These are phyloP conservation scores for Desoria tigrina DNA, from an alignment of 2,888 invertebrate species.

Conservation along the genomic window DNA sequence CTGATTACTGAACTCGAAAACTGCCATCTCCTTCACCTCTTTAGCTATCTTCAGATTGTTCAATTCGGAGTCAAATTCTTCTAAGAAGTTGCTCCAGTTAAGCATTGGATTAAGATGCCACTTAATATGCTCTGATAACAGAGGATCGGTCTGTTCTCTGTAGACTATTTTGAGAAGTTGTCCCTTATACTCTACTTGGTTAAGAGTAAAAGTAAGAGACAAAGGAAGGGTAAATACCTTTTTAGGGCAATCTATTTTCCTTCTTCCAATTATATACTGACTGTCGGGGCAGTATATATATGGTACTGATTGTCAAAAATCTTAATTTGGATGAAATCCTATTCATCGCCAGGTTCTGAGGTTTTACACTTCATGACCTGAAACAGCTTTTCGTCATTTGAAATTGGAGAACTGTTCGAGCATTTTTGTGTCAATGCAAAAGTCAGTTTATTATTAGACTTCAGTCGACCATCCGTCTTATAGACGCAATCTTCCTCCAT, in stretches of 20 bases:
- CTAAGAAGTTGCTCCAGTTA: neutral
- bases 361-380: neutral
- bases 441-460: neutral
- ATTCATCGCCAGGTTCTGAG: neutral
- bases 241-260: neutral
- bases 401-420: neutral
- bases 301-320: neutral
- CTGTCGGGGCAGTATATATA: no score
- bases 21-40: neutral
- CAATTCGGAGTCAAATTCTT: neutral
- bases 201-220: neutral
- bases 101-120: neutral
- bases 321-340: neutral
- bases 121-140: neutral
- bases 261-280: neutral
- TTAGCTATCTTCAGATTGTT: neutral
- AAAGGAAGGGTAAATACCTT: no score
- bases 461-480: neutral
- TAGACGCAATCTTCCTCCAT: slow-evolving; percentile 35
- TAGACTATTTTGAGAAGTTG: neutral
- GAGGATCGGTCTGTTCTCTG: neutral
- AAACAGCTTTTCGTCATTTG: neutral
- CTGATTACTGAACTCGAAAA: neutral
- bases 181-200: neutral
- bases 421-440: neutral